Base-by-base conservation (phyloP, 2,113 vertebrate genomes). In the Pterocles gutturalis region DNA sequence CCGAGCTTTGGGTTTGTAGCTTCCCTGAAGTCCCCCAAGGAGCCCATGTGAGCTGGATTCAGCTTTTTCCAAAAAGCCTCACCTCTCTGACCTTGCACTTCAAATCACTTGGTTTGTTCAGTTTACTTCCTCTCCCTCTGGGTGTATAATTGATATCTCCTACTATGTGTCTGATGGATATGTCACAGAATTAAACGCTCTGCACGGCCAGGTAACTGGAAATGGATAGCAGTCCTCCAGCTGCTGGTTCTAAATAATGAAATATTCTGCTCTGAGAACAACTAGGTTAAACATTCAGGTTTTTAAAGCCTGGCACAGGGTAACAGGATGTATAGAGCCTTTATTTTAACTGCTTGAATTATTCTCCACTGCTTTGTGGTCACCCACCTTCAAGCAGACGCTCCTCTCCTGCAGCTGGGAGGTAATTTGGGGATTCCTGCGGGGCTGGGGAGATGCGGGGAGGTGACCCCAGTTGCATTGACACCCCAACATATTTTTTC, bases 61-160 rank as follows among this genome's bases (percentile, higher is more conserved):
- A 49, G 13, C 5, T 41, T 51, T 62, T 38, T 18, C 65, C 54
- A 28, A 24, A 41, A 69, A 45, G 2, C 10, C 22, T 81, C 29
- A 12, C 29, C 13, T 34, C 25, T 58, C 48, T 64, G 33, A 46
- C 21, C n/a, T 48, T 57, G 7, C 0, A 3, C 58, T 71, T 76
- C 31, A 19, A 57, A n/a, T 78, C 13, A 12, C 24, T 31, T 0
- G 1, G 15, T 34, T 67, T 33, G 5, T 34, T 82, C 0, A 1
- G 11, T 45, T 58, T 76, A 26, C 26, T 62, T 51, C 65, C 43
- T 65, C n/a, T 66, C 22, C 12, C 36, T 48, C 18, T 0, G 1
- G 12, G 34, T 43, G 8, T 38, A 9, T n/a, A 79, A 64, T 12
- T 62, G 77, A 13, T 73, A 79, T 48, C 60, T 90, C 22, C 7